These are phyloP conservation scores for Gastrophysa polygoni DNA, from an alignment of 2,888 invertebrate genomes.

Conservation along the genomic window DNA sequence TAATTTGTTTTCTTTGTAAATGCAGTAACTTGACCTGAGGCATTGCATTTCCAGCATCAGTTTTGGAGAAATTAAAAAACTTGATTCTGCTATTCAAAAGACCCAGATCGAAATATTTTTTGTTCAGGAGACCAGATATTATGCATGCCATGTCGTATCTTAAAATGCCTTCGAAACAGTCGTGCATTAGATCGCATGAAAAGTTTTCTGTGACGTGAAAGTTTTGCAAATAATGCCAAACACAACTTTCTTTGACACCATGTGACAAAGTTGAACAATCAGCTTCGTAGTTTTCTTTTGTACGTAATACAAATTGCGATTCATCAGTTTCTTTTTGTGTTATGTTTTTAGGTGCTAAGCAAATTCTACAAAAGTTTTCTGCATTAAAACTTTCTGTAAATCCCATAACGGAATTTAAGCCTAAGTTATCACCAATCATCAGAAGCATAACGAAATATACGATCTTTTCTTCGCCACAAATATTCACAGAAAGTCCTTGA, in stretches of 20 bases:
- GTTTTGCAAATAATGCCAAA: constrained; percentile 11
- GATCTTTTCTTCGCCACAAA: constrained; percentile 5
- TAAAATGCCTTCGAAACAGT: constrained; percentile 18
- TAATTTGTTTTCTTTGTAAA: constrained; percentile 7
- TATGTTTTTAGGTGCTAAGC: constrained; percentile 12
- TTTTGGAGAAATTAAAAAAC: constrained; percentile 17
- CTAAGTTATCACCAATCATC: constrained; percentile 32
- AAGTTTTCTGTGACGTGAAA: constrained; percentile 20
- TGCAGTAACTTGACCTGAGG: constrained; percentile 5
- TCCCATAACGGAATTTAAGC: constrained; percentile 25
- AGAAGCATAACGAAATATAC: constrained; percentile 24
- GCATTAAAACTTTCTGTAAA: constrained; percentile 25
- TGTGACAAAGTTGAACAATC: neutral
- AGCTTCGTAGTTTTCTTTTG: neutral
- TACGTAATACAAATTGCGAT: neutral
- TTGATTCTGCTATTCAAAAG: constrained; percentile 20
- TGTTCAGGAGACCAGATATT: constrained; percentile 13
- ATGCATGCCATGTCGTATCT: neutral
- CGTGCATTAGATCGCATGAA: constrained; percentile 23
- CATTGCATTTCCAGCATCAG: constrained; percentile 14
- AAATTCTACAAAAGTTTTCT: constrained; percentile 24
- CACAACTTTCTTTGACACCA: constrained; percentile 16
- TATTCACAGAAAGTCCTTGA: constrained; percentile 23
- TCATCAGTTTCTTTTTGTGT: constrained; percentile 12
- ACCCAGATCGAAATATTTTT: constrained; percentile 18